These are phyloP conservation scores for Anadara kagoshimensis DNA, from an alignment of 1,140 invertebrate species.

Conservation along the genomic window DNA sequence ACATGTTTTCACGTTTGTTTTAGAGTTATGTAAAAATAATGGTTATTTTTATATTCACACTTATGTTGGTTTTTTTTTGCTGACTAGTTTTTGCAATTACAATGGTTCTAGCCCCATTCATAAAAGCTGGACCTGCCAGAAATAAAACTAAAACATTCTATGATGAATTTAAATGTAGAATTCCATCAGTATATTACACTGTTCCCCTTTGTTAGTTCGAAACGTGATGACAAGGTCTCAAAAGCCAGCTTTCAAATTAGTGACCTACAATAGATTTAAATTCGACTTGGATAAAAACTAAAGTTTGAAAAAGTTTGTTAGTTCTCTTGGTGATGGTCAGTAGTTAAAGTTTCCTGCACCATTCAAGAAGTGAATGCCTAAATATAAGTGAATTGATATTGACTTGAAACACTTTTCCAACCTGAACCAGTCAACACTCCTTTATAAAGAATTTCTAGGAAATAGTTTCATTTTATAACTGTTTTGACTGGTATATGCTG, in stretches of 20 bases:
- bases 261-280: no score
- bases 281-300: no score
- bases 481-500: no score
- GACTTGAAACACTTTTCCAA: no score
- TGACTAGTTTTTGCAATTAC: not conserved
- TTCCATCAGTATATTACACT: not conserved
- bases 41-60: not conserved
- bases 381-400: no score
- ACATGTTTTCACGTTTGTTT: not conserved
- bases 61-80: not conserved
- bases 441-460: no score
- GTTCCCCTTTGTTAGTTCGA: not conserved
- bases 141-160: not conserved
- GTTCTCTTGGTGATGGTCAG: no score
- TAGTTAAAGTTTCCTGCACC: no score
- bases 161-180: not conserved
- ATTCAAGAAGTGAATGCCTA: no score
- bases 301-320: no score
- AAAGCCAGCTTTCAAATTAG: not conserved
- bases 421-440: no score
- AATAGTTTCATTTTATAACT: no score
- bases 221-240: not conserved
- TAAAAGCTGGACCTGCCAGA: not conserved
- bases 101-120: not conserved
- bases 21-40: not conserved